Evolutionary conservation across 2,113 vertebrate genomes (phyloP).

Genomic region (Aegithalos caudatus): DNA sequence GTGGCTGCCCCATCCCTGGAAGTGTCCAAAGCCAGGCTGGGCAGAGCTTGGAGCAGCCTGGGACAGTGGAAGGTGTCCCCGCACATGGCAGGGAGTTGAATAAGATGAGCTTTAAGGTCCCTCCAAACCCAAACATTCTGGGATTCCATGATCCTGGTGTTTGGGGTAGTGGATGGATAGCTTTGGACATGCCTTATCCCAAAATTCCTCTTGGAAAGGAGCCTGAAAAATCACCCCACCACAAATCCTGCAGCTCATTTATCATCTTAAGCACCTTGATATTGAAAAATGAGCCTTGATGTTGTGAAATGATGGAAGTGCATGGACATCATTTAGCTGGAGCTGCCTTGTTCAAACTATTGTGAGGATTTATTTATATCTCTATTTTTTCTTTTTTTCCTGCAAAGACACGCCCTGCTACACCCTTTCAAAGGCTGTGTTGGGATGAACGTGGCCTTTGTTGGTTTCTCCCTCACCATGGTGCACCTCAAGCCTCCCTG

Average conservation of each 20-base stretch:
- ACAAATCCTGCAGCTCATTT: background rate
- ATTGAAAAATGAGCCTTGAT: constrained; percentile 27
- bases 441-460: background rate
- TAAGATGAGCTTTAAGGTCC: background rate
- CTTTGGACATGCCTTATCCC: background rate
- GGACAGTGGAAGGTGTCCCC: background rate
- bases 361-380: background rate
- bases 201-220: background rate
- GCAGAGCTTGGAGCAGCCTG: background rate
- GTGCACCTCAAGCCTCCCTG: background rate
- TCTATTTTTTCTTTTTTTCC: background rate
- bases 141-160: background rate
- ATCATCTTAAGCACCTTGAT: background rate
- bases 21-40: background rate
- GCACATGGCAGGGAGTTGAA: background rate
- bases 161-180: background rate
- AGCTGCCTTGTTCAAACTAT: background rate
- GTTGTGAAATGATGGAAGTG: constrained; percentile 12
- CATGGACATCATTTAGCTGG: constrained; percentile 1
- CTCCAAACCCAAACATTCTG: background rate
- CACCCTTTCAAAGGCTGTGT: background rate
- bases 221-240: background rate
- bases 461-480: background rate
- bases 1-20: background rate
- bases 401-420: background rate